These are phyloP conservation scores for Calephelis nemesis DNA, from an alignment of 1,140 invertebrate species.

Conservation along the genomic window DNA sequence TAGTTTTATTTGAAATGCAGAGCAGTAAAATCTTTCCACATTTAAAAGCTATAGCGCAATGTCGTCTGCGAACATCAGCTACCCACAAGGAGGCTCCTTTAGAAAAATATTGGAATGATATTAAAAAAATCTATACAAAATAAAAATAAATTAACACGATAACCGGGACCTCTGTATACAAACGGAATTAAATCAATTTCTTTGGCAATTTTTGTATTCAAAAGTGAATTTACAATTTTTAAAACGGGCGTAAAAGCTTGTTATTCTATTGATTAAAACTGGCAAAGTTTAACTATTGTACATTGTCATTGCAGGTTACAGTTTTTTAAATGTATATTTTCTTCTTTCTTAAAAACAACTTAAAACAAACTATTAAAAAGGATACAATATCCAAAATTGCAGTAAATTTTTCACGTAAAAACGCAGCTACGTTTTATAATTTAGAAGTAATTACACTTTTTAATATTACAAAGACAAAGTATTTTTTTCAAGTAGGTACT, in stretches of 20 bases:
- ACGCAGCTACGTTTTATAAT: too few species aligned
- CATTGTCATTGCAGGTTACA: constrained; percentile 30
- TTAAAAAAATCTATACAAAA: constrained; percentile 24
- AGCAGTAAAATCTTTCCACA: too few species aligned
- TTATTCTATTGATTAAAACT: constrained; percentile 69
- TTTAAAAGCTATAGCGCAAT: too few species aligned
- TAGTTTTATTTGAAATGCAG: too few species aligned
- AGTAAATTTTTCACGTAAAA: too few species aligned
- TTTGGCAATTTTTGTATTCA: constrained; percentile 77
- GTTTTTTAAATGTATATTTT: constrained; percentile 4
- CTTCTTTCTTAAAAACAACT: background rate
- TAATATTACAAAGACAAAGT: too few species aligned
- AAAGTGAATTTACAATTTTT: constrained; percentile 77
- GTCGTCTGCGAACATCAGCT: background rate
- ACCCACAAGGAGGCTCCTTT: constrained; percentile 29
- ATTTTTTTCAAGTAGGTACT: too few species aligned
- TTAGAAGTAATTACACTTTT: too few species aligned
- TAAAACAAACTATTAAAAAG: too few species aligned
- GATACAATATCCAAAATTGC: too few species aligned
- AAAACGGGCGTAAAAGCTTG: constrained; percentile 59
- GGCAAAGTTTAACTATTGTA: constrained; percentile 67
- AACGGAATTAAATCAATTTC: constrained; percentile 60
- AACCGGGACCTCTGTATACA: constrained; percentile 23
- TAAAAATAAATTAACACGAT: constrained; percentile 24
- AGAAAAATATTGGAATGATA: constrained; percentile 74